Evolutionary conservation across 2,113 vertebrate species (phyloP), one percentile per base, ranked within the genome.

Genomic region (Coregonus clupeaformis): DNA sequence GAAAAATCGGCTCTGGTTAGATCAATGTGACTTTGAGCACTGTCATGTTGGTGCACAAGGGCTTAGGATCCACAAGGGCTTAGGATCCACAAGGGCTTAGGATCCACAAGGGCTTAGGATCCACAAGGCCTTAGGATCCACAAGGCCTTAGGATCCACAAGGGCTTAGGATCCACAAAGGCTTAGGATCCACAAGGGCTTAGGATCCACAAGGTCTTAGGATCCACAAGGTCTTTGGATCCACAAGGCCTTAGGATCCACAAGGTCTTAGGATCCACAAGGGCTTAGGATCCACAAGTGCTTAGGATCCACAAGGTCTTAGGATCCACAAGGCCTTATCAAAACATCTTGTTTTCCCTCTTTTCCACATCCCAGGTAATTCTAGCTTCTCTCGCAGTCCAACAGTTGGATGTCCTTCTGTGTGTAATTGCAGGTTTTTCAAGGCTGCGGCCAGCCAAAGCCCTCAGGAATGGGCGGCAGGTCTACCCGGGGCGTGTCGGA

Each of bases 401-500:
- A 87, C 87, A 82, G 81, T 76, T 80, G 83, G 74, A 75, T 88
- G 85, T 85, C 87, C 83, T 22, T 88, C 68, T 84, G 80, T 88
- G 84, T 81, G 14, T 89, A 93, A 91, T 92, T 93, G 73, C 86
- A 99, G 98, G 97, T 98, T 81, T 99, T 99, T 87, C 96, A 96
- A 91, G 97, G 96, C 86, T 99, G 98, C 76, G 98, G 98, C 67
- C 95, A 98, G 74, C 98, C 96, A 16, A 98, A 98, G 89, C 93
- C 96, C 80, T 93, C 95, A 78, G 95, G 94, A 83, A 95, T 94
- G 71, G 92, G 94, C 82, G 93, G 97, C 84, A 93, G 97, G 89
- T 94, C 96, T 71, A 88, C 95, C 42, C 96, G 98, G 55, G 95
- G 95, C 27, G 91, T 94, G 88, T 91, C 95, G 63, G 95, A 97